These are phyloP conservation scores for Cacoxenus indagator DNA, from an alignment of 2,888 invertebrate species.

Conservation along the genomic window DNA sequence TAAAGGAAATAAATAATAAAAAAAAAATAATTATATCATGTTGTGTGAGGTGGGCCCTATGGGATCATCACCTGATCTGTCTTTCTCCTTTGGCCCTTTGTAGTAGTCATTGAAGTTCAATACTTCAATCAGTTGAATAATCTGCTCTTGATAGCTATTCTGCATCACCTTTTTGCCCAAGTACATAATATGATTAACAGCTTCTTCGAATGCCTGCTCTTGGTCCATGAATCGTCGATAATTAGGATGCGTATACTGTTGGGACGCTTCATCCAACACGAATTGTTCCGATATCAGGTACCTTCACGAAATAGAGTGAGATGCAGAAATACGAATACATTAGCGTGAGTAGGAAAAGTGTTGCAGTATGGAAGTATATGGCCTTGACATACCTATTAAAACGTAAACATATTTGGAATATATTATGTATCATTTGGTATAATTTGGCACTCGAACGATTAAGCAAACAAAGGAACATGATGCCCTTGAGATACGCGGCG, in stretches of 20 bases:
- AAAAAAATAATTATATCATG: no score
- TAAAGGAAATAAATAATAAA: no score
- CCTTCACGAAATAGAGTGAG: constrained; percentile 40
- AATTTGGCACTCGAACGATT: constrained; percentile 80
- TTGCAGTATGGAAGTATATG: neutral
- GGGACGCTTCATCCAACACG: constrained; percentile 42
- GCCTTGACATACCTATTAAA: constrained; percentile 66
- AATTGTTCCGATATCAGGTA: constrained; percentile 65
- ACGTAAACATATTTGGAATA: constrained; percentile 80
- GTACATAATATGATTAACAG: constrained; percentile 67
- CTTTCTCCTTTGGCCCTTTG: constrained; percentile 28
- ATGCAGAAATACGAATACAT: neutral
- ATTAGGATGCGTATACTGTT: constrained; percentile 63
- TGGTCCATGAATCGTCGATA: constrained; percentile 65
- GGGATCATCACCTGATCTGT: no score
- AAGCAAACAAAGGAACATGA: constrained; percentile 81
- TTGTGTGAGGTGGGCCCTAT: no score
- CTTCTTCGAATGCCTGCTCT: constrained; percentile 67
- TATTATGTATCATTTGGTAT: constrained; percentile 78
- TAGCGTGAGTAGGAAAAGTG: neutral
- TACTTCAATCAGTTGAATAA: constrained; percentile 68
- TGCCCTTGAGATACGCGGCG: constrained; percentile 81
- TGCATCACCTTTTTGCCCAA: constrained; percentile 68
- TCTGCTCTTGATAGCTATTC: constrained; percentile 70
- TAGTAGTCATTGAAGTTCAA: constrained; percentile 70